These are phyloP conservation scores for Drosophila ficusphila DNA, from an alignment of 1,140 invertebrate species.

Conservation along the genomic window DNA sequence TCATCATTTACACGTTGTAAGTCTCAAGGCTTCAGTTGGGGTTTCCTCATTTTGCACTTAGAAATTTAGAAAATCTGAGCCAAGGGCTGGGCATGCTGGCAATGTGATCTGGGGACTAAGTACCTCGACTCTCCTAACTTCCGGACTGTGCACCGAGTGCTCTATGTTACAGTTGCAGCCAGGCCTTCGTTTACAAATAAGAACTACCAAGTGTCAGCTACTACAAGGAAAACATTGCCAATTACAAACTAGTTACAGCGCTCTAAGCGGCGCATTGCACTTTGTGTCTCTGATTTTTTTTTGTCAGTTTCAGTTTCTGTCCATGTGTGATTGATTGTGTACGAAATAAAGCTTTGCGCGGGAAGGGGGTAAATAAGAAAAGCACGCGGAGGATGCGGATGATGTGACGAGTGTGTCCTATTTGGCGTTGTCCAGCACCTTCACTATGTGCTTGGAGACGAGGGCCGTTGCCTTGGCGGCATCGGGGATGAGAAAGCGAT, in stretches of 20 bases:
- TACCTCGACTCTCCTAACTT: conserved; percentile 1
- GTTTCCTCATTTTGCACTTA: conserved; percentile 44
- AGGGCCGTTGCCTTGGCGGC: conserved; percentile 92
- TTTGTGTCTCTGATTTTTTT: conserved; percentile 14
- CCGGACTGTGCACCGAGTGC: conserved; percentile 17
- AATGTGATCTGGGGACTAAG: conserved; percentile 1
- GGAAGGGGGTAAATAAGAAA: conserved; percentile 1
- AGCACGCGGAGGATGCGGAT: conserved; percentile 11
- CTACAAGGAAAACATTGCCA: conserved; percentile 66
- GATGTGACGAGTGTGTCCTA: conserved; percentile 37
- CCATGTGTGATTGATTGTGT: conserved; percentile 21
- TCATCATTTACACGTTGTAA: conserved; percentile 69
- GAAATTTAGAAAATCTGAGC: conserved; percentile 37
- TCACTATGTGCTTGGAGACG: conserved; percentile 86
- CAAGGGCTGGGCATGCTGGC: neutral
- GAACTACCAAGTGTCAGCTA: conserved; percentile 45
- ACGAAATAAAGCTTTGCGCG: conserved; percentile 34
- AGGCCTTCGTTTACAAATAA: conserved; percentile 28
- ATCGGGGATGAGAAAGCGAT: conserved; percentile 95
- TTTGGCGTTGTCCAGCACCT: conserved; percentile 73
- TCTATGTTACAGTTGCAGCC: conserved; percentile 65
- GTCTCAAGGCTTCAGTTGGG: conserved; percentile 67
- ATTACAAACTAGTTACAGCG: conserved; percentile 49
- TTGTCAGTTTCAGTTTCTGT: conserved; percentile 5
- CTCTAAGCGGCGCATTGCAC: conserved; percentile 46